Evolutionary conservation across 1,140 invertebrate genomes (phyloP).

Genomic region (Macrobrachium rosenbergii): DNA sequence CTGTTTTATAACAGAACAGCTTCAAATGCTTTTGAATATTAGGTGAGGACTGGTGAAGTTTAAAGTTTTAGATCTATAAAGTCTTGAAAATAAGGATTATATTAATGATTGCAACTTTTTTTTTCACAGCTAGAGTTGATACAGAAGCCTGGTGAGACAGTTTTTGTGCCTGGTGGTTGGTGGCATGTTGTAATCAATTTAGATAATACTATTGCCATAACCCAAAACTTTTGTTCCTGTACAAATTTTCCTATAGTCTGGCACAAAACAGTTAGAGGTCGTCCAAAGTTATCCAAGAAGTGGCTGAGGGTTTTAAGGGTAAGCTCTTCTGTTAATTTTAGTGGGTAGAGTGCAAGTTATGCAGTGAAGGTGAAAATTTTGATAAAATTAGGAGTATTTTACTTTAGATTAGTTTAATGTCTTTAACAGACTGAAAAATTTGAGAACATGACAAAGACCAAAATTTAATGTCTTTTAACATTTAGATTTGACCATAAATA

Average conservation of each 20-base stretch:
- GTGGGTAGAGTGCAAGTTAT: too few species aligned
- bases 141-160: constrained; percentile 97
- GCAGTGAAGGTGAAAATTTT: too few species aligned
- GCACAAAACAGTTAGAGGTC: constrained; percentile 96
- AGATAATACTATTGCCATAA: constrained; percentile 95
- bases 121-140: constrained; percentile 87
- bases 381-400: too few species aligned
- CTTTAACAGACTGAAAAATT: too few species aligned
- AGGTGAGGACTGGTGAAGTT: too few species aligned
- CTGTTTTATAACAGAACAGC: too few species aligned
- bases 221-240: constrained; percentile 97
- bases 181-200: constrained; percentile 99
- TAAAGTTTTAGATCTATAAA: not conserved
- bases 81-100: not conserved
- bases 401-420: too few species aligned
- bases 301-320: constrained; percentile 82
- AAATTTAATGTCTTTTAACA: too few species aligned
- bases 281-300: constrained; percentile 93
- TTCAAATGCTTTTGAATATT: too few species aligned
- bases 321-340: constrained; percentile 39
- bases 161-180: constrained; percentile 98
- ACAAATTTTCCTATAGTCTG: constrained; percentile 98
- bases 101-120: not conserved
- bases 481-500: too few species aligned
- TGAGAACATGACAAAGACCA: too few species aligned